A percentile compares a stretch with the other conserved stretches of the same genome.
Evolutionary conservation across 2,888 invertebrate genomes (phyloP).

Genomic region (Folsomia candida): DNA sequence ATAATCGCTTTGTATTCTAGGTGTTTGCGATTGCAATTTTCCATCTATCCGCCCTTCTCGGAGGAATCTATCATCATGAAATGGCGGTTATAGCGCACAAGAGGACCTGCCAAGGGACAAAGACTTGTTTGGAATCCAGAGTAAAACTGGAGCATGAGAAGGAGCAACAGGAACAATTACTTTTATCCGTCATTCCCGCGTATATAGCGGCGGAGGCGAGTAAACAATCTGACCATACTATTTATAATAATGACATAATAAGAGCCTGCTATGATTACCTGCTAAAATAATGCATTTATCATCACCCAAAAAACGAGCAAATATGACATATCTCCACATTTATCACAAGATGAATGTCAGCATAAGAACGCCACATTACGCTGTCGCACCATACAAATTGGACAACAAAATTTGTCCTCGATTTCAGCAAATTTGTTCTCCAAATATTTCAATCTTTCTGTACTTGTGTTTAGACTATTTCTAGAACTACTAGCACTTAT

Average conservation of each 20-base stretch:
- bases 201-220: conserved; percentile 89
- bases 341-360: conserved; percentile 79
- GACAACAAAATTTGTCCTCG: conserved; percentile 80
- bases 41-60: conserved; percentile 72
- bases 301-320: no score
- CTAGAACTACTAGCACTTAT: conserved; percentile 17
- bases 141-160: conserved; percentile 89
- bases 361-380: conserved; percentile 73
- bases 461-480: conserved; percentile 59
- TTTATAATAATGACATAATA: no score
- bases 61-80: conserved; percentile 83
- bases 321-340: conserved; percentile 75
- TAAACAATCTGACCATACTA: no score
- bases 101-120: conserved; percentile 83
- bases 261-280: no score
- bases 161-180: conserved; percentile 86
- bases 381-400: conserved; percentile 82
- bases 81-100: conserved; percentile 83
- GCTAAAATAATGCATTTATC: no score
- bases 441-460: conserved; percentile 66
- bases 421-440: conserved; percentile 80
- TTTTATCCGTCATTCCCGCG: conserved; percentile 90
- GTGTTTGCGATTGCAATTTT: conserved; percentile 73
- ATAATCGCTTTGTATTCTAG: conserved; percentile 59
- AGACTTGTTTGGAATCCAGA: conserved; percentile 85